A percentile compares a stretch with the other conserved stretches of the same genome.
Conservation (phyloP, 2,113 vertebrate genomes). For the Plecotus auritus region DNA sequence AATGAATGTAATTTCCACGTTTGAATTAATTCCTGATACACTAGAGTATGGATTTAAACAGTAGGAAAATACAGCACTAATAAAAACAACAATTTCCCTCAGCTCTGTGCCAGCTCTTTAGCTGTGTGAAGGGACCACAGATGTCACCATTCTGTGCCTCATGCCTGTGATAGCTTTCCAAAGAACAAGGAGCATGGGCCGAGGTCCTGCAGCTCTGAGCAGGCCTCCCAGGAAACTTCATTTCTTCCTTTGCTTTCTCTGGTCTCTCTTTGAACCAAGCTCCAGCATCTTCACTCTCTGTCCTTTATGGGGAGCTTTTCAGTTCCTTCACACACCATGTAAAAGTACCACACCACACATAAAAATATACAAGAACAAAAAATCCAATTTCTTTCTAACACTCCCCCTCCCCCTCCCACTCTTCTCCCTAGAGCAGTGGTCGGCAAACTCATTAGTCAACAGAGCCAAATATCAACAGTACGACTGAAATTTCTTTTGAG, state of each 20-base stretch:
- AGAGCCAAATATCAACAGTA: no score
- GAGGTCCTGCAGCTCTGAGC: background rate
- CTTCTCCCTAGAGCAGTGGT: background rate
- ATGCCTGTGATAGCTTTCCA: background rate
- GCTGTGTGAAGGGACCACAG: background rate
- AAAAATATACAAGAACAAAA: background rate
- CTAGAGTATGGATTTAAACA: slow-evolving; percentile 33
- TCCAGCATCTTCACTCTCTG: background rate
- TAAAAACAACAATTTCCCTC: slow-evolving; percentile 49
- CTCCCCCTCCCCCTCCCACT: background rate
- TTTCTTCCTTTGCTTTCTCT: background rate
- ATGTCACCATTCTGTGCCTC: slow-evolving; percentile 2
- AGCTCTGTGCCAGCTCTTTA: background rate
- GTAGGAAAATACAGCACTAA: slow-evolving; percentile 45
- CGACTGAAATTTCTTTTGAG: no score
- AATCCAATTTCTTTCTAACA: background rate
- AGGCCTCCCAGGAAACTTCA: background rate
- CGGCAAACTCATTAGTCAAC: no score
- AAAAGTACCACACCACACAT: background rate
- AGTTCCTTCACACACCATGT: background rate
- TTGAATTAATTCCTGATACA: slow-evolving; percentile 56
- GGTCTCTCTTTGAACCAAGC: background rate
- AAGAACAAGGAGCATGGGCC: background rate
- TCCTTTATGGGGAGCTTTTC: background rate
- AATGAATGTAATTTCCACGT: slow-evolving; percentile 58